Conservation (phyloP, 2,888 invertebrate species). For the Stenoptilia bipunctidactyla region DNA sequence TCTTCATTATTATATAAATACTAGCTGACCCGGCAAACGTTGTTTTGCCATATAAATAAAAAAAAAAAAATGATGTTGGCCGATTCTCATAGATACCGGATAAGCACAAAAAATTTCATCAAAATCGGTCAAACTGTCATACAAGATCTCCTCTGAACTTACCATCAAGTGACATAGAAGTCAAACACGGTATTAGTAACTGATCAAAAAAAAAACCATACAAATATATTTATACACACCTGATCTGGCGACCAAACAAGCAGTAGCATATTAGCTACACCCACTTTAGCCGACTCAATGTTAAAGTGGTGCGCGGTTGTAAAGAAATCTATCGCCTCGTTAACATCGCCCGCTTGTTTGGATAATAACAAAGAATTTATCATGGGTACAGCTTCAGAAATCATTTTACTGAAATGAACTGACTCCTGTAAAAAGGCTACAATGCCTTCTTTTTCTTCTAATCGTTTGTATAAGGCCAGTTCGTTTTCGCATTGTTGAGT, state of each 20-base stretch:
- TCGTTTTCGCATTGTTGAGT: constrained; percentile 56
- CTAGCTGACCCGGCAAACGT: too few relatives aligned
- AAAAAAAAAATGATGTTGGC: too few relatives aligned
- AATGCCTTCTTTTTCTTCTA: constrained; percentile 72
- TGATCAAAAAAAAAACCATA: too few relatives aligned
- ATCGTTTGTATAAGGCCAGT: constrained; percentile 57
- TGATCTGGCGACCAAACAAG: constrained; percentile 87
- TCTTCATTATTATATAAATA: too few relatives aligned
- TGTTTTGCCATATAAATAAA: too few relatives aligned
- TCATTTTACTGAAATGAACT: constrained; percentile 60
- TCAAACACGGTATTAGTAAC: too few relatives aligned
- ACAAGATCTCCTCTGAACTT: too few relatives aligned
- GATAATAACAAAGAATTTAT: constrained; percentile 82
- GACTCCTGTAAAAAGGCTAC: constrained; percentile 81
- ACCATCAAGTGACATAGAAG: too few relatives aligned
- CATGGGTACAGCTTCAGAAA: constrained; percentile 61
- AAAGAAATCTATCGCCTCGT: constrained; percentile 91
- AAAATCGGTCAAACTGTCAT: too few relatives aligned
- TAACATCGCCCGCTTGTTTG: constrained; percentile 81
- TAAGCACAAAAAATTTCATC: too few relatives aligned
- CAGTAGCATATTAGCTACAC: constrained; percentile 81
- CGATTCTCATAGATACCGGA: too few relatives aligned
- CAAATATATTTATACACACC: too few relatives aligned
- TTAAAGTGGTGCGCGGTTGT: constrained; percentile 84
- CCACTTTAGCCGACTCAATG: constrained; percentile 78